Evolutionary conservation across 2,888 invertebrate genomes (phyloP), one percentile per base, ranked within the genome.

Genomic region (Leptopterna dolabrata): DNA sequence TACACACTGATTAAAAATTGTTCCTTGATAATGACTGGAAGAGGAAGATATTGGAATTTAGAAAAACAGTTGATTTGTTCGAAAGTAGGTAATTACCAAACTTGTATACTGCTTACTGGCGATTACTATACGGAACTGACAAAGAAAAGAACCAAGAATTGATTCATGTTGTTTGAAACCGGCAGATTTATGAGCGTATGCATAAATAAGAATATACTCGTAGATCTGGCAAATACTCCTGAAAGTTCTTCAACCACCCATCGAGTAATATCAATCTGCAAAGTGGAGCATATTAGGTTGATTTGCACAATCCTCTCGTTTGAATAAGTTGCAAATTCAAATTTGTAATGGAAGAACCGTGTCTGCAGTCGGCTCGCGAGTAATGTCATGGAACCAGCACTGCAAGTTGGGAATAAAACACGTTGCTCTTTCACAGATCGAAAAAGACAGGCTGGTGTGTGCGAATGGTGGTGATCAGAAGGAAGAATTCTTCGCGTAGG

Each of bases 291-390:
- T 16, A 43, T 47, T 36, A 2, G 36, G 36, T 36, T 36, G 4
- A 36, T 63, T 63, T 27, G 63, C 63, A 27, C 63, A 63, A 24
- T 63, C 63, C 27, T 63, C 63, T 24, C 24, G 63, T 63, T 63
- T 63, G 63, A 63, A 63, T 63, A 63, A 63, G 63, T 63, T 63
- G 63, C 19, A 63, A 24, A 63, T 63, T 63, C 24, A 24, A 63
- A 63, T 63, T 63, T 63, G 24, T 63, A 63, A 63, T 63, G 63
- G 63, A 63, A 63, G 63, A 63, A 63, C 63, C 63, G 63, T 63
- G 63, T 63, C 63, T 63, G 7, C 9, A 63, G 63, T 24, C 24
- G 13, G 24, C 63, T 63, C 24, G 63, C 24, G 27, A 7, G 63
- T 63, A 63, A 63, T 63, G 27, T 24, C 63, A 63, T 63, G 63